Base-by-base conservation (phyloP, 2,888 invertebrate genomes). In the Ochropleura plecta region DNA sequence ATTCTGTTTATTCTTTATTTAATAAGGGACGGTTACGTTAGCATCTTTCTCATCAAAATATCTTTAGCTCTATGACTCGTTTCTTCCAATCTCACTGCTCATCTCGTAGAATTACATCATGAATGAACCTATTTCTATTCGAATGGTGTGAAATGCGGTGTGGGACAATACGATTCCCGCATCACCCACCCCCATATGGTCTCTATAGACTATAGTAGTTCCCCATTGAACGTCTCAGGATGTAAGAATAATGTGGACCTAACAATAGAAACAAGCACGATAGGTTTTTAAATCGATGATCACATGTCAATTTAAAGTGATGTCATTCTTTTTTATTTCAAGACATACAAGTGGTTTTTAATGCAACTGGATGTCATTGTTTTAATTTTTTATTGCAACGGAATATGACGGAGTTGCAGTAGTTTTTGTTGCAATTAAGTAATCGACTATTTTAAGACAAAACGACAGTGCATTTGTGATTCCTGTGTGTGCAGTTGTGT, bases 161-260 rank as follows among this genome's bases (percentile, higher is more conserved):
- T 92, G 92, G 91, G 91, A 94, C 92, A 91, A 91, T 91, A 87
- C 88, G 87, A 91, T 90, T 92, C 93, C 93, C 92, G 90, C 90
- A 89, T 85, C 86, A 86, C 87, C 87, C 93, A 93, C 95, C 94
- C 95, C 93, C 95, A 94, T 94, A 90, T 93, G 91, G 91, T 90
- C 90, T 88, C 88, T 49, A 70, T 73, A 81, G 80, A 63, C 63
- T 68, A 48, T 40, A 65, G 62, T 8, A 55, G 84, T 88, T 86
- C 88, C 87, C 90, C 91, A 93, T 93, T 93, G 90, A 91, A 91
- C 79, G 88, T 91, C 90, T 91, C 53, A 66, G 79, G 77, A 76
- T 87, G 90, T 89, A 85, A 90, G 93, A 91, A 88, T 91, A 88
- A 73, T 87, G 78, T 90, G 93, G 95, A 94, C 46, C 46, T 60